Evolutionary conservation across 2,888 invertebrate species (phyloP).

Genomic region (Sminthurides aquaticus): DNA sequence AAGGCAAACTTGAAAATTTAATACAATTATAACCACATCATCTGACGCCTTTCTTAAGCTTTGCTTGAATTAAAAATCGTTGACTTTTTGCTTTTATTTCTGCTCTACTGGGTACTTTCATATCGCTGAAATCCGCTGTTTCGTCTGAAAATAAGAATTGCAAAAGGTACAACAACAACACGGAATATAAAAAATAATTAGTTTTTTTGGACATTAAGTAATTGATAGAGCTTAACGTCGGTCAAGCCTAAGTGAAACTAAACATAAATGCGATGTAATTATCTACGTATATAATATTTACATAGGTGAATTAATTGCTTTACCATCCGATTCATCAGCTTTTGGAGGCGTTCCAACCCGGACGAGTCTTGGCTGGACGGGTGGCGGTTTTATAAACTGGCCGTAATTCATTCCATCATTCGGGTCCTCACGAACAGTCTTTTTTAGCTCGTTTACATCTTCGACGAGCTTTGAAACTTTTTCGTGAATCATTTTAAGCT

Average conservation of each 20-base stretch:
- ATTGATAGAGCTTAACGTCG: background rate
- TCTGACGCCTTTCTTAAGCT: constrained; percentile 31
- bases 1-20: too few species aligned
- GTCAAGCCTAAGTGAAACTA: background rate
- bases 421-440: constrained; percentile 14
- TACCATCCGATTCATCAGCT: constrained; percentile 32
- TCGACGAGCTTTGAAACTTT: constrained; percentile 26
- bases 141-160: constrained; percentile 31
- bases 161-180: too few species aligned
- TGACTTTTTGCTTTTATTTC: constrained; percentile 39
- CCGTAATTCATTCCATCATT: constrained; percentile 30
- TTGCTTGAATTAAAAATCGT: constrained; percentile 31
- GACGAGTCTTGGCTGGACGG: constrained; percentile 28
- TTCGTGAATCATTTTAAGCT: constrained; percentile 24
- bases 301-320: too few species aligned
- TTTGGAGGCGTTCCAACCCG: constrained; percentile 32
- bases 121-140: constrained; percentile 27
- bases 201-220: background rate
- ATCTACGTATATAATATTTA: too few species aligned
- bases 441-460: constrained; percentile 16
- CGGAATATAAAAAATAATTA: too few species aligned
- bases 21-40: too few species aligned
- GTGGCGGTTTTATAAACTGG: constrained; percentile 26
- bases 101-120: constrained; percentile 32
- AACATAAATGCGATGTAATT: too few species aligned